Base-by-base conservation (phyloP, 2,797 vertebrate genomes). In the Sciurus vulgaris region DNA sequence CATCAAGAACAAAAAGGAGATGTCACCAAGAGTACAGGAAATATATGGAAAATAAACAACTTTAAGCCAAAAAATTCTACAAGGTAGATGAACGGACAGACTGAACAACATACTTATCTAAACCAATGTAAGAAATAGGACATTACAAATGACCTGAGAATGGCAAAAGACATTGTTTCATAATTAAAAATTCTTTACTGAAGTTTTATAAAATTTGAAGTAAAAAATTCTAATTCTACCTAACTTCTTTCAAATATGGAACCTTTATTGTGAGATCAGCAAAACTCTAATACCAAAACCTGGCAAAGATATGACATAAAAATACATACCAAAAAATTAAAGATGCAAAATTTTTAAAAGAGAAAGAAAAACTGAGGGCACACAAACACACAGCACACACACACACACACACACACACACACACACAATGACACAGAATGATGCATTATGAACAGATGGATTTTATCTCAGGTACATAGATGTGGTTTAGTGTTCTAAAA, bases 391-490 rank as follows among this genome's bases (percentile, higher is more conserved):
- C 17, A 93, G 38, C 38, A 72, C 9, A 82, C 4, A 35, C 2
- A 35, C 41, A 78, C 9, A 38, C 10, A 54, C 18, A 49, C 18
- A 51, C 14, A 61, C 12, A 89, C 9, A 67, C 6, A 72, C 4
- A 33, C 15, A 47, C 2, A 74, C 0, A 22, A 22, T 56, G 54
- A 38, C 3, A 33, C 18, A 33, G 3, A 89, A 28, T 74, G 28
- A 91, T 84, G 28, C 8, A 33, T 72, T 69, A 56, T 44, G 70
- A 87, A 35, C 44, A 79, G 24, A 63, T 51, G 4, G 24, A 51
- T 91, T 95, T 96, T 76, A 86, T n/a, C 84, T 85, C 12, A 78
- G n/a, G 12, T 83, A 82, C 28, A 28, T 24, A 89, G 67, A 84
- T 30, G 7, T 73, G 9, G 6, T 8, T 70, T 63, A 86, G 63